Conservation (phyloP, 2,797 vertebrate species). For the Protonibea diacanthus region DNA sequence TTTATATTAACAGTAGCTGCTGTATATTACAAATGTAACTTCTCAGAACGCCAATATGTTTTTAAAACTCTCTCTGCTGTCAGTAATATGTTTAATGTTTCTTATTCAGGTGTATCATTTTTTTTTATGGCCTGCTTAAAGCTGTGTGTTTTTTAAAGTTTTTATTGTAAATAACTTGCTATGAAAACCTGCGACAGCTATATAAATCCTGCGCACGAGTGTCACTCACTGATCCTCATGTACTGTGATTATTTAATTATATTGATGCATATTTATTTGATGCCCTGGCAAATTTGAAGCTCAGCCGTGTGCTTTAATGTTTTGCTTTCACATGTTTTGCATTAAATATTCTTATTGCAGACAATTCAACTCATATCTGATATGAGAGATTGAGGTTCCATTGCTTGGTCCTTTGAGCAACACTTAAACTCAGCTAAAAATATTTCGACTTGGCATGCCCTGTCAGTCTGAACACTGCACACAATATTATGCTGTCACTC, state of each 20-base stretch:
- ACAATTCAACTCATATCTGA: slow-evolving; percentile 43
- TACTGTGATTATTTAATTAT: slow-evolving; percentile 28
- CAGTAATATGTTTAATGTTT: neutral
- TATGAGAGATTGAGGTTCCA: neutral
- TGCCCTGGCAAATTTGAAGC: slow-evolving; percentile 6
- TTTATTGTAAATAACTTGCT: slow-evolving; percentile 58
- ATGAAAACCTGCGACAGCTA: slow-evolving; percentile 18
- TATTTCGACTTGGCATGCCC: slow-evolving; percentile 6
- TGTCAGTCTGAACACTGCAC: neutral
- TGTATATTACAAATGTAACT: slow-evolving; percentile 37
- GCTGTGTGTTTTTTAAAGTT: slow-evolving; percentile 25
- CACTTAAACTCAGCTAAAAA: too few relatives aligned
- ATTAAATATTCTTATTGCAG: slow-evolving; percentile 11
- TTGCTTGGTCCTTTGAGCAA: neutral
- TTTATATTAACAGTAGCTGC: slow-evolving; percentile 25
- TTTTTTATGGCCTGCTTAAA: slow-evolving; percentile 6
- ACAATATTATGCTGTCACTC: slow-evolving; percentile 22
- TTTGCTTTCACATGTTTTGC: slow-evolving; percentile 22
- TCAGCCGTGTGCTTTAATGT: neutral
- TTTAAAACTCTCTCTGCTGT: slow-evolving; percentile 21
- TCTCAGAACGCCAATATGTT: slow-evolving; percentile 12
- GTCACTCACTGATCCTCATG: slow-evolving; percentile 6
- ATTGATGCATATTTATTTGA: slow-evolving; percentile 65
- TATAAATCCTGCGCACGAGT: slow-evolving; percentile 13
- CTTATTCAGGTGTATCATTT: neutral